Conservation (phyloP, 1,140 invertebrate genomes). For the Pteromalus puparum region DNA sequence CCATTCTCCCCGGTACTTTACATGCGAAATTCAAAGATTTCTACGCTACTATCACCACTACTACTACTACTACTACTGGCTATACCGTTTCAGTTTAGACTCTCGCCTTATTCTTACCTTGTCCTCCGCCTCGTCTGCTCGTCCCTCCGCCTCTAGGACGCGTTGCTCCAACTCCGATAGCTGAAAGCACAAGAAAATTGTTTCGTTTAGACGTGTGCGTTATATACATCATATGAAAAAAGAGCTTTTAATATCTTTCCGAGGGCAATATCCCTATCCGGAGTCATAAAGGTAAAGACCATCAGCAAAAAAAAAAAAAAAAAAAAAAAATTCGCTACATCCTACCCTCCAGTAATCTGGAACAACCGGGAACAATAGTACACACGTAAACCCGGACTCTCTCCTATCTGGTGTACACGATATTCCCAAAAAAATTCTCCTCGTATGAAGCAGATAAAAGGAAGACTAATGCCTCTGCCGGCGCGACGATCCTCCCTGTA, state of each 20-base stretch:
- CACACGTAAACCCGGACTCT: too few species aligned
- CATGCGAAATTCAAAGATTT: constrained; percentile 30
- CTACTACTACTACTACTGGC: too few species aligned
- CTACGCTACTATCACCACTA: neutral
- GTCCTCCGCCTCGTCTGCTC: constrained; percentile 93
- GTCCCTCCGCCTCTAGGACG: constrained; percentile 91
- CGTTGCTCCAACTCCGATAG: constrained; percentile 93
- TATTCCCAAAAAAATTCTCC: neutral
- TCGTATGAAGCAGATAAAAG: too few species aligned
- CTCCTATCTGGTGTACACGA: neutral
- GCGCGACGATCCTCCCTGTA: neutral
- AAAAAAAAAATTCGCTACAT: neutral
- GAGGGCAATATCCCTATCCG: neutral
- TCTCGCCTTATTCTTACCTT: constrained; percentile 82
- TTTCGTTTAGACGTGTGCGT: neutral
- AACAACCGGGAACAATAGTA: neutral
- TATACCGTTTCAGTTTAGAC: neutral
- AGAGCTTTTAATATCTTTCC: too few species aligned
- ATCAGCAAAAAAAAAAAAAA: neutral
- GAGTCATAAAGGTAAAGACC: neutral
- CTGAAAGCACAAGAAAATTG: constrained; percentile 81
- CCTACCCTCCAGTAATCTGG: neutral
- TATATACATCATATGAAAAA: too few species aligned
- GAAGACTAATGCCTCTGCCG: too few species aligned
- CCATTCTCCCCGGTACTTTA: constrained; percentile 11